Evolutionary conservation across 2,797 vertebrate species (phyloP).

Genomic region (Urocyon cinereoargenteus): DNA sequence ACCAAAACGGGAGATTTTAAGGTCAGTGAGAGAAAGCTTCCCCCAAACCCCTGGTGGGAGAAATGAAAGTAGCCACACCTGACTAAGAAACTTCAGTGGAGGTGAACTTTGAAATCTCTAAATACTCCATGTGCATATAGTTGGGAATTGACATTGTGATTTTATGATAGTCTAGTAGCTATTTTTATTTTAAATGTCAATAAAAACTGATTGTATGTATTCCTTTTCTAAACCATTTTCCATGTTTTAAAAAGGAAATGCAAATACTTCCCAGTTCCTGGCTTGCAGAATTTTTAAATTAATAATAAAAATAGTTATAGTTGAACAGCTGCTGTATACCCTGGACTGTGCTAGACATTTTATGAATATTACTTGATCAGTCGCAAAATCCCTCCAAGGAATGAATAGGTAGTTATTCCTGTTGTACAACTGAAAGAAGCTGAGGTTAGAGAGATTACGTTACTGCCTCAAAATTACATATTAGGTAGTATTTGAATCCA

Average conservation of each 20-base stretch:
- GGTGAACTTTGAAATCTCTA: conserved; percentile 29
- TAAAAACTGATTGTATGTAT: conserved; percentile 22
- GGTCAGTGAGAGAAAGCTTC: neutral
- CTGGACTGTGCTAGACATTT: neutral
- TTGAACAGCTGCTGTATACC: neutral
- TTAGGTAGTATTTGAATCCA: neutral
- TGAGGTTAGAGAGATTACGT: neutral
- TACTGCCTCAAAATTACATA: neutral
- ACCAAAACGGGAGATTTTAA: conserved; percentile 9
- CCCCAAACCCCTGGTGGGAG: neutral
- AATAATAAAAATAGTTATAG: conserved; percentile 2
- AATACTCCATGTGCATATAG: neutral
- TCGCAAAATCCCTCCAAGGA: neutral
- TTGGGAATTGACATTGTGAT: conserved; percentile 30
- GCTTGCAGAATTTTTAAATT: conserved; percentile 18
- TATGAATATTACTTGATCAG: neutral
- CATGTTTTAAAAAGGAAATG: conserved; percentile 44
- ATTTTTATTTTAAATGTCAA: conserved; percentile 63
- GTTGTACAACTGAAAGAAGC: conserved; percentile 16
- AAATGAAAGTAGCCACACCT: neutral
- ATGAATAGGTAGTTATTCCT: neutral
- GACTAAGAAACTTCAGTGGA: neutral
- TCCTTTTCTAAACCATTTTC: conserved; percentile 29
- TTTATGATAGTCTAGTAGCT: conserved; percentile 1
- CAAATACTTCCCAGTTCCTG: neutral